Conservation (phyloP, 2,113 vertebrate species). For the Rhinoptilus africanus region DNA sequence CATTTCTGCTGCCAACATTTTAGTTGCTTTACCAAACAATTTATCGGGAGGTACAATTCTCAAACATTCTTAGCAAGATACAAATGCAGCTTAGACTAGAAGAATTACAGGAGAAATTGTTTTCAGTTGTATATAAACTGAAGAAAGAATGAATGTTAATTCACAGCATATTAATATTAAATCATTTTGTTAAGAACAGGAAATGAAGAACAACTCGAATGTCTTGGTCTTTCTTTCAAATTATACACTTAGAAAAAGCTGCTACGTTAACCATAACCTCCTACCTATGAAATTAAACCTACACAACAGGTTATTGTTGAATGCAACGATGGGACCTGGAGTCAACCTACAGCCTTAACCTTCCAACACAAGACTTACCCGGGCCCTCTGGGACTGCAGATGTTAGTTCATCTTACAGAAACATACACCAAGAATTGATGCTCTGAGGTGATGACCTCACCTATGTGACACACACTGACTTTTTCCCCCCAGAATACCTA, state of each 20-base stretch:
- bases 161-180: neutral
- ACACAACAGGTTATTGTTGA: neutral
- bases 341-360: no score
- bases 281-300: neutral
- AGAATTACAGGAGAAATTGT: neutral
- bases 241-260: neutral
- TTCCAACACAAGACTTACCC: neutral
- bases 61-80: neutral
- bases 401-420: neutral
- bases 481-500: neutral
- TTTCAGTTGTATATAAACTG: neutral
- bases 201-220: neutral
- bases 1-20: neutral
- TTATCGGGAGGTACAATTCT: neutral
- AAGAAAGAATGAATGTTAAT: neutral
- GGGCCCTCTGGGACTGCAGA: neutral
- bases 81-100: neutral
- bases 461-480: no score
- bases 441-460: neutral
- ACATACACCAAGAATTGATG: neutral
- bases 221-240: neutral
- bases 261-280: neutral
- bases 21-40: neutral
- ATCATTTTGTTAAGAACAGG: neutral
- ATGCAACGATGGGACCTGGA: neutral